These are phyloP conservation scores for Desmophyllum pertusum DNA, from an alignment of 92 coral and sea anemone genomes.

Conservation along the genomic window DNA sequence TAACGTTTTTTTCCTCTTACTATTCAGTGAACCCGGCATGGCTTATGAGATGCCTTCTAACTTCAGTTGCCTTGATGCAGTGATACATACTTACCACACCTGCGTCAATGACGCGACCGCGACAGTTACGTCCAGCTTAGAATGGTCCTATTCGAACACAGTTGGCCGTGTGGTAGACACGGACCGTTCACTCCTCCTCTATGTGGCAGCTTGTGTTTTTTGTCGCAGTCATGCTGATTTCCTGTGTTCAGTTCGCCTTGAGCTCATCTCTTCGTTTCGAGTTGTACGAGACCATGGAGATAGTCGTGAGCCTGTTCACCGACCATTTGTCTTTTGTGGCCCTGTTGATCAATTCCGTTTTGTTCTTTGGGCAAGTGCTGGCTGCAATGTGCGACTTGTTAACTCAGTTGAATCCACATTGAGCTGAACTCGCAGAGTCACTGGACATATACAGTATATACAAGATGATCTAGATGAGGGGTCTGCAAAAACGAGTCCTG, in stretches of 20 bases:
- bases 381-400: constrained; percentile 52
- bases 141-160: constrained; percentile 10
- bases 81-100: background rate
- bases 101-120: background rate
- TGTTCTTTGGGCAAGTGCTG: constrained; percentile 51
- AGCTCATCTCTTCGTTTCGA: constrained; percentile 39
- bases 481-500: background rate
- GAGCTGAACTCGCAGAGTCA: background rate
- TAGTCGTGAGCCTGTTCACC: constrained; percentile 53
- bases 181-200: background rate
- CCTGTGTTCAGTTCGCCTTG: constrained; percentile 20
- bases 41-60: background rate
- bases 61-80: constrained; percentile 20
- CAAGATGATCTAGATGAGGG: background rate
- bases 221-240: constrained; percentile 23
- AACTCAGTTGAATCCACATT: constrained; percentile 21
- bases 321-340: constrained; percentile 59
- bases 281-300: constrained; percentile 40
- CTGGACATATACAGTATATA: too few relatives aligned
- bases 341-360: constrained; percentile 40
- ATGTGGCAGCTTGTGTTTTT: background rate
- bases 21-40: constrained; percentile 4
- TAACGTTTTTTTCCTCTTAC: background rate
- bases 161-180: background rate
- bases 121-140: background rate